Base-by-base conservation (phyloP, 2,797 vertebrate species). In the Pseudomugil gertrudae region DNA sequence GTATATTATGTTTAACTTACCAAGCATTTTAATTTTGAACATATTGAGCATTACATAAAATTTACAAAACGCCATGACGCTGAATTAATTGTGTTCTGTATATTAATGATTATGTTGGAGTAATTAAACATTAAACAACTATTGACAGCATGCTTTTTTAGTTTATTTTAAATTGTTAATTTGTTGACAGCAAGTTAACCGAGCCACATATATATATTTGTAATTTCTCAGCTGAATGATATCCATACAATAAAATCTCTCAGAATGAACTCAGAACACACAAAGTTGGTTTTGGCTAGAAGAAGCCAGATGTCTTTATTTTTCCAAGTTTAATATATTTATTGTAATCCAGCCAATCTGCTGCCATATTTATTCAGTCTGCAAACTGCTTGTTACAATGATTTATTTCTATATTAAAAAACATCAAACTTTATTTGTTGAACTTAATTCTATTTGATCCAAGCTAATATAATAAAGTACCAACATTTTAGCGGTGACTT, bases 361-460 rank as follows among this genome's bases (percentile, higher is more conserved):
- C 57, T 53, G 51, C 30, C 38, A 5, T 54, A 24, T 66, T 66
- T 59, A n/a, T 50, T 67, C 52, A 2, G 17, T 54, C n/a, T 50
- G 23, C 47, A 48, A 48, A 24, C 47, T 24, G 23, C 47, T 24
- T 48, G 30, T 56, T 30, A 32, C 36, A 52, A 32, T 58, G 19
- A 27, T 11, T 52, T 33, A 43, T 45, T 30, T 27, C 24, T 21
- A 57, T 2, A 55, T 48, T 53, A n/a, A 14, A 45, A 38, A 64
- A 56, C 45, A 45, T 21, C 11, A 54, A 54, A 9, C 17, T 19
- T 33, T 0, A n/a, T 23, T 43, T 27, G 14, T 51, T 43, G 67
- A 21, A 10, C 11, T 33, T 38, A 66, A 58, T 53, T 6, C 43
- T 17, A 24, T 52, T 59, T 53, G 43, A 74, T 56, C 30, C 32